Percentiles rank a stretch among this genome's conserved stretches.
phyloP scores from a whole-genome alignment of 2,888 invertebrate species.

The Epiblema foenella region DNA sequence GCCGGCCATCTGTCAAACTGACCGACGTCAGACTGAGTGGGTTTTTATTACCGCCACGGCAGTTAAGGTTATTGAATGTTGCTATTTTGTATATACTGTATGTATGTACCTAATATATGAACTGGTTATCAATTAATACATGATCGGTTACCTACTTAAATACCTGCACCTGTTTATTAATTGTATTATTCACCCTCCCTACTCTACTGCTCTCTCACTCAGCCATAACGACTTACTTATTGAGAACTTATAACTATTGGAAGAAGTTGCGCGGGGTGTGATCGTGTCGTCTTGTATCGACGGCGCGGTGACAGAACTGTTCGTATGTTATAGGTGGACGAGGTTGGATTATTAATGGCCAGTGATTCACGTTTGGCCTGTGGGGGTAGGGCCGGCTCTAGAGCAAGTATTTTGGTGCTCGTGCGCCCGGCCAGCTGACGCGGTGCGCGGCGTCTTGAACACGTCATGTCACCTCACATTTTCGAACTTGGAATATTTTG shows the following conservation, averaged over 20 bases:
- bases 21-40: too few species aligned
- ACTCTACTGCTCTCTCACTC: constrained; percentile 16
- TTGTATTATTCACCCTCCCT: constrained; percentile 24
- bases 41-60: too few species aligned
- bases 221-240: constrained; percentile 20
- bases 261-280: constrained; percentile 5
- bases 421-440: constrained; percentile 52
- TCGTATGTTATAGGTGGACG: constrained; percentile 18
- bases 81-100: too few species aligned
- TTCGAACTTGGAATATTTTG: constrained; percentile 44
- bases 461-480: constrained; percentile 35
- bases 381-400: constrained; percentile 49
- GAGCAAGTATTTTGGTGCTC: constrained; percentile 56
- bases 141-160: constrained; percentile 10
- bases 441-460: constrained; percentile 22
- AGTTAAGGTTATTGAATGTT: too few species aligned
- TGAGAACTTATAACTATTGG: too few species aligned
- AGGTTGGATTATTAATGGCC: constrained; percentile 30
- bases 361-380: constrained; percentile 34
- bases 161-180: constrained; percentile 26
- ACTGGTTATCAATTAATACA: constrained; percentile 25
- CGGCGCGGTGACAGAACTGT: background rate
- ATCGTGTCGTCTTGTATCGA: background rate
- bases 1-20: too few species aligned
- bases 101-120: background rate